Evolutionary conservation across 35 echinoderm and acorn worm species (phyloP).

Genomic region (Lytechinus pictus): DNA sequence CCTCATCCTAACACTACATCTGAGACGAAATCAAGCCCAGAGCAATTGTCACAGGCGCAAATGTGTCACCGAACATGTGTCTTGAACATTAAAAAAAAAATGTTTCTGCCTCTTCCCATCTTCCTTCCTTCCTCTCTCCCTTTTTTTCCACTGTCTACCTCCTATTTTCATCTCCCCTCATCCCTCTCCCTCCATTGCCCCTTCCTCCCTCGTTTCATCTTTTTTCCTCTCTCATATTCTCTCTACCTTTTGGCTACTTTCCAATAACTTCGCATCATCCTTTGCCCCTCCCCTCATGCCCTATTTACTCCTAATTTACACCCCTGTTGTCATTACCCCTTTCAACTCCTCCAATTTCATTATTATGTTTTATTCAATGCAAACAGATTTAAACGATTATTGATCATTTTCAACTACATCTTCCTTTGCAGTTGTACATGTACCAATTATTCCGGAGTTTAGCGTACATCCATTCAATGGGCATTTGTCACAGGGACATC

Average conservation of each 20-base stretch:
- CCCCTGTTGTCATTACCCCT: background rate
- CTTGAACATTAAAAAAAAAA: too few species aligned
- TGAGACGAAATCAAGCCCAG: too few species aligned
- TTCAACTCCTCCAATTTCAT: too few species aligned
- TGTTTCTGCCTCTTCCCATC: too few species aligned
- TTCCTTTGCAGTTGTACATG: slow-evolving; percentile 95
- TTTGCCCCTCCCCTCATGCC: background rate
- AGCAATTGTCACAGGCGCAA: too few species aligned
- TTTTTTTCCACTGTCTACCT: too few species aligned
- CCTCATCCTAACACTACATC: too few species aligned
- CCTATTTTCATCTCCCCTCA: too few species aligned
- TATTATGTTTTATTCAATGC: background rate
- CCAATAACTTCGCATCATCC: too few species aligned
- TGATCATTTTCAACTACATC: slow-evolving; percentile 26
- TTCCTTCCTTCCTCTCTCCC: too few species aligned
- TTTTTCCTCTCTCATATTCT: background rate
- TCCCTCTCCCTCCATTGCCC: background rate
- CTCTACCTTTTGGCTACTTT: background rate
- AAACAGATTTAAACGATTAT: background rate
- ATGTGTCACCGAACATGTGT: too few species aligned
- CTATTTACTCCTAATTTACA: background rate
- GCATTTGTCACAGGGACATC: slow-evolving; percentile 98
- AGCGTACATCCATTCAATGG: slow-evolving; percentile 99
- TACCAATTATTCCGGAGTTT: slow-evolving; percentile 99
- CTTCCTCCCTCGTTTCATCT: background rate